phyloP scores from a whole-genome alignment of 2,113 vertebrate genomes.

The Atherinomorus stipes region DNA sequence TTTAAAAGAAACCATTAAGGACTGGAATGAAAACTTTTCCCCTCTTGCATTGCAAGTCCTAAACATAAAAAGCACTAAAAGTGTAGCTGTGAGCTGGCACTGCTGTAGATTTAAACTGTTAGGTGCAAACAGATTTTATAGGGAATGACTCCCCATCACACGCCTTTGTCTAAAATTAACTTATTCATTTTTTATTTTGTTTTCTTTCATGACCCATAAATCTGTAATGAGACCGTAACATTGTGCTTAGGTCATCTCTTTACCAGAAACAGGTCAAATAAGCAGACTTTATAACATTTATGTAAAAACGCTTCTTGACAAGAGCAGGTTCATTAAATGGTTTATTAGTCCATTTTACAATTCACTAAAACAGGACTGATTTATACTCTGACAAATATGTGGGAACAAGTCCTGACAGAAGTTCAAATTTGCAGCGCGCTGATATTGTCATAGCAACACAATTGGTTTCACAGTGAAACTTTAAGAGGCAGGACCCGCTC shows the following conservation, averaged over 20 bases:
- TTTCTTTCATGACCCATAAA: constrained; percentile 87
- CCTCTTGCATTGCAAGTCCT: constrained; percentile 31
- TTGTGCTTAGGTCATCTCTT: constrained; percentile 39
- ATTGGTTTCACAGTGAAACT: constrained; percentile 15
- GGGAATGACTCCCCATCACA: constrained; percentile 51
- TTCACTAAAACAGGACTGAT: constrained; percentile 15
- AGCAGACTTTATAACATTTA: constrained; percentile 16
- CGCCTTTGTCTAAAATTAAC: constrained; percentile 64
- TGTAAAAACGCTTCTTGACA: constrained; percentile 22
- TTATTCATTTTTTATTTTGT: constrained; percentile 83
- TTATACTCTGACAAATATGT: not conserved
- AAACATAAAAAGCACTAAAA: constrained; percentile 43
- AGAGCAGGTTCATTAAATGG: constrained; percentile 49
- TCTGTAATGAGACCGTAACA: constrained; percentile 66
- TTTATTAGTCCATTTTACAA: constrained; percentile 59
- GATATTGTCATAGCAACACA: constrained; percentile 24
- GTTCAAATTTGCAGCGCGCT: not conserved
- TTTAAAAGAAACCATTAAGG: constrained; percentile 25
- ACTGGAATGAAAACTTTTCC: constrained; percentile 14
- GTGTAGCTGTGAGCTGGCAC: constrained; percentile 37
- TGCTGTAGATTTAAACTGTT: constrained; percentile 27
- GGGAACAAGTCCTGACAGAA: constrained; percentile 7
- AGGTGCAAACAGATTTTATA: constrained; percentile 35
- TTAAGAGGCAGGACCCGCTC: constrained; percentile 20
- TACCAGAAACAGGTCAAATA: constrained; percentile 5